These are phyloP conservation scores for Sorex araneus DNA, from an alignment of 2,113 vertebrate genomes.

Conservation along the genomic window DNA sequence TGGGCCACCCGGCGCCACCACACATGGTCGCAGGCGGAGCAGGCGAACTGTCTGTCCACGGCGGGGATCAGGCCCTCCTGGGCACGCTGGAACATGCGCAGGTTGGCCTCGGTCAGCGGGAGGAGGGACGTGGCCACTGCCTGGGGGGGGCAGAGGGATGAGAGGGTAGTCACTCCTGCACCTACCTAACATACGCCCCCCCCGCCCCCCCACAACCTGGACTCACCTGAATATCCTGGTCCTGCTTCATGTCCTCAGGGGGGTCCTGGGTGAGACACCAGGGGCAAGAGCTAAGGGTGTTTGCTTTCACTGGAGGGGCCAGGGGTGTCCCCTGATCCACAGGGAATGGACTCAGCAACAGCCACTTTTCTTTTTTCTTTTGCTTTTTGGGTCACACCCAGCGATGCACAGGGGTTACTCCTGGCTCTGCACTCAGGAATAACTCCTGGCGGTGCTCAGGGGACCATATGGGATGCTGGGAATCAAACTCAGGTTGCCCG, in stretches of 20 bases:
- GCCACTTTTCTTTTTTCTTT: too few species aligned
- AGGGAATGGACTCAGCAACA: too few species aligned
- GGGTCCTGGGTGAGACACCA: constrained; percentile 76
- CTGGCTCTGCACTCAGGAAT: too few species aligned
- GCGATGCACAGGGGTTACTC: too few species aligned
- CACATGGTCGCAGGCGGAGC: constrained; percentile 86
- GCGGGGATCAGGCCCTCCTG: constrained; percentile 87
- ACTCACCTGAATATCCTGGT: constrained; percentile 85
- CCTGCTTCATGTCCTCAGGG: constrained; percentile 77
- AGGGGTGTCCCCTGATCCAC: neutral
- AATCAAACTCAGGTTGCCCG: too few species aligned
- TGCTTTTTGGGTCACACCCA: too few species aligned
- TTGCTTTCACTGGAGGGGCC: neutral
- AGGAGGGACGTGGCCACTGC: constrained; percentile 79
- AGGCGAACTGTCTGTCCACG: constrained; percentile 88
- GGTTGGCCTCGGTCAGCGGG: constrained; percentile 87
- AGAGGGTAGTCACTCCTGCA: neutral
- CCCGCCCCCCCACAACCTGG: neutral
- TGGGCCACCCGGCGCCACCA: constrained; percentile 91
- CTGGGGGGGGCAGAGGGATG: neutral
- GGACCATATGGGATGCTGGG: too few species aligned
- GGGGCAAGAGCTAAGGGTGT: neutral
- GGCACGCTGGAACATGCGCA: constrained; percentile 89
- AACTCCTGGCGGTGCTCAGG: too few species aligned
- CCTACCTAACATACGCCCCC: neutral